Base-by-base conservation (phyloP, 2,888 invertebrate species). In the Sycophila texana region DNA sequence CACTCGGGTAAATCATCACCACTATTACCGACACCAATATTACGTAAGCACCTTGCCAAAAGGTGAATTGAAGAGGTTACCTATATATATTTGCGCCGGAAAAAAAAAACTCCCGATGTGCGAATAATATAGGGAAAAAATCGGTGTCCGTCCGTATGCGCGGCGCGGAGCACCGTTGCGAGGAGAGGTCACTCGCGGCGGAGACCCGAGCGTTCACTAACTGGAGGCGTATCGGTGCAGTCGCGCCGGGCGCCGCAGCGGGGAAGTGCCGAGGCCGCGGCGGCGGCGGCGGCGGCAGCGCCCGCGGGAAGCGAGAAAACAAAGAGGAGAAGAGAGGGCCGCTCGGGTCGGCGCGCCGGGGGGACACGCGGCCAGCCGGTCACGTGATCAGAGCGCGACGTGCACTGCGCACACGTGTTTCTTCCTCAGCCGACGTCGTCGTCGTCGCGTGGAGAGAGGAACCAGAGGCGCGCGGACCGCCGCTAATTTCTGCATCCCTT, bases 131-230 rank as follows among this genome's bases (percentile, higher is more conserved):
- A 5, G 7, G 10, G 10, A 4, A 7, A 30, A 30, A 4, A 4
- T 5, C 4, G 7, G 7, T 10, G 10, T 10, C 39, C 1, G 39
- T 39, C 10, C 39, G 39, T 10, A 7, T 39, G 39, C 39, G 26
- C 60, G 16, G 53, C 53, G 39, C 53, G 53, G 53, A 53, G 53
- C n/a, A 4, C n/a, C 53, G 53, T 14, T 14, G 14, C 10, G 51
- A 20, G 53, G 47, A 63, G 76, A 68, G 70, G 67, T 78, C 70
- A 60, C 66, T 77, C 77, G 77, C 77, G 77, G 66, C 14, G 77
- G 77, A 77, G 79, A 78, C 72, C 76, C 81, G 61, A 79, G 57
- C 71, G 78, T 74, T 71, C 63, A 74, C 66, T 74, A 39, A 61
- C 63, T 63, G 70, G 80, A 73, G 67, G 68, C 66, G 39, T 49